These are phyloP conservation scores for Microcebus jonahi DNA, from an alignment of 2,113 vertebrate genomes.

Conservation along the genomic window DNA sequence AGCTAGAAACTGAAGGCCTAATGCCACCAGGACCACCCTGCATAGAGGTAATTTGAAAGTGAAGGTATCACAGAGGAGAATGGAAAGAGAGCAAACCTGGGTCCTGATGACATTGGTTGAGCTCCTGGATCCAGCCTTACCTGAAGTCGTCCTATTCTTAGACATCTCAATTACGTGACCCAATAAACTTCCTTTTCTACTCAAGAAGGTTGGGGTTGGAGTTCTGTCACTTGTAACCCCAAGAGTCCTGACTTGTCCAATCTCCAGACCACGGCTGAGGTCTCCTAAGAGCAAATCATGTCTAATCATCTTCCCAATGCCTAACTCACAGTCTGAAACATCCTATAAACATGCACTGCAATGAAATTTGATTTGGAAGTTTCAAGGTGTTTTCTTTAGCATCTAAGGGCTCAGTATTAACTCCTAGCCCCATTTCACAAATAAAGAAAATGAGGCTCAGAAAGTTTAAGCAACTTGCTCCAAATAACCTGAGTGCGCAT, in stretches of 20 bases:
- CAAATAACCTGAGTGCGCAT: neutral
- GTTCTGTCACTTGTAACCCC: neutral
- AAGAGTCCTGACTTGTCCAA: neutral
- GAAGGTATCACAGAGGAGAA: neutral
- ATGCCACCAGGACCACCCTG: neutral
- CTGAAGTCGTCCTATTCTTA: neutral
- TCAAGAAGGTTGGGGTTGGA: neutral
- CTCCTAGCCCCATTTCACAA: neutral
- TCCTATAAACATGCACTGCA: neutral
- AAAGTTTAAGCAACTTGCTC: neutral
- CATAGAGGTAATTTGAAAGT: neutral
- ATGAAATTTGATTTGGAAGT: neutral
- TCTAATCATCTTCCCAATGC: neutral
- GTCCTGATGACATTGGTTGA: neutral
- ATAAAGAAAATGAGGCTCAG: neutral
- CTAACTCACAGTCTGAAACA: neutral
- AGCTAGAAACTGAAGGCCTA: neutral
- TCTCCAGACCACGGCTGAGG: neutral
- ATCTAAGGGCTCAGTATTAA: neutral
- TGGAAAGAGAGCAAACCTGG: neutral
- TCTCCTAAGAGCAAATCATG: neutral
- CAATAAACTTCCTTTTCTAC: neutral
- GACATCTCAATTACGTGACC: neutral
- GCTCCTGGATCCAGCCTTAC: neutral
- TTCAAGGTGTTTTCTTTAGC: neutral